Percentiles rank a stretch among this genome's conserved stretches.
These are phyloP conservation scores for Podargus strigoides DNA, from an alignment of 2,797 vertebrate species.

Conservation along the genomic window DNA sequence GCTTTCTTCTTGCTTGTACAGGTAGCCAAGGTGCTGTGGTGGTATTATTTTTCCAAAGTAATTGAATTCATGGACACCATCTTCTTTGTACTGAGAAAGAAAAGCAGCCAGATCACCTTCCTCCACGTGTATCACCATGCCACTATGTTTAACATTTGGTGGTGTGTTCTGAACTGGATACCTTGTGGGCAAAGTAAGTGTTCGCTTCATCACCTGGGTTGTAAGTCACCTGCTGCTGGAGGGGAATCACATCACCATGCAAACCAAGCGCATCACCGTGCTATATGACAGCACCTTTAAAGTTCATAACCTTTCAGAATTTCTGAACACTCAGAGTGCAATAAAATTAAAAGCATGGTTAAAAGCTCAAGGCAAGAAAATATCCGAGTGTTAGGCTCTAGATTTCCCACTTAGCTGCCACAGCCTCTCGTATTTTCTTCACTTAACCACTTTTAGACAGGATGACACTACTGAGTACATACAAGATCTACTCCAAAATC, in stretches of 20 bases:
- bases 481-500: neutral
- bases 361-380: neutral
- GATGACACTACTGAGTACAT: neutral
- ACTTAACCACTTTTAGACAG: neutral
- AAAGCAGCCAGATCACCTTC: constrained; percentile 86
- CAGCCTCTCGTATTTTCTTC: neutral
- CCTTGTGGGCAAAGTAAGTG: constrained; percentile 89
- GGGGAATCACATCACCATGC: neutral
- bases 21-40: constrained; percentile 87
- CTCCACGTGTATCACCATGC: constrained; percentile 88
- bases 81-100: constrained; percentile 87
- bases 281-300: neutral
- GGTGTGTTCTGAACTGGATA: constrained; percentile 90
- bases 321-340: neutral
- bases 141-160: constrained; percentile 91
- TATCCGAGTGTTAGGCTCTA: neutral
- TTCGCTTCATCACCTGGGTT: neutral
- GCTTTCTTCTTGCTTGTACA: constrained; percentile 50
- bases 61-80: constrained; percentile 87
- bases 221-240: neutral
- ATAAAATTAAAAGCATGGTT: neutral
- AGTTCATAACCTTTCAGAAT: neutral
- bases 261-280: neutral
- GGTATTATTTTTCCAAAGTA: constrained; percentile 89
- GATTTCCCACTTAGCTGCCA: neutral